phyloP scores from a whole-genome alignment of 2,888 invertebrate genomes.

The Nyleta sp. region DNA sequence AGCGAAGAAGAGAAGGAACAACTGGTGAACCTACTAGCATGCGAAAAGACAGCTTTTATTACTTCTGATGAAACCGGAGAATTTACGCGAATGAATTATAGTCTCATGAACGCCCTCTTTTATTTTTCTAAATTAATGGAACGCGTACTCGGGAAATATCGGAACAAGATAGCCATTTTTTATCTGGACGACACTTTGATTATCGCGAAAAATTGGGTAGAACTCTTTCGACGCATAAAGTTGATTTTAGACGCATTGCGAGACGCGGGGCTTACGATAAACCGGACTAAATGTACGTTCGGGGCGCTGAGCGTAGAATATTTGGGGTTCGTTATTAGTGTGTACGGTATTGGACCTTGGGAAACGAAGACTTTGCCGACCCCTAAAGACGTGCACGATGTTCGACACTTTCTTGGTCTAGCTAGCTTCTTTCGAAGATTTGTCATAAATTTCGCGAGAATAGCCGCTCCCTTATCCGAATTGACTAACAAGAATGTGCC shows the following conservation, averaged over 20 bases:
- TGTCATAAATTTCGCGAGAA: slow-evolving; percentile 19
- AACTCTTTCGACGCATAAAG: slow-evolving; percentile 65
- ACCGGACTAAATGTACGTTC: slow-evolving; percentile 71
- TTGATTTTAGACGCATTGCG: slow-evolving; percentile 65
- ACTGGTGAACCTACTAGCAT: slow-evolving; percentile 20
- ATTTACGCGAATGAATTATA: slow-evolving; percentile 71
- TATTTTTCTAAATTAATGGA: slow-evolving; percentile 70
- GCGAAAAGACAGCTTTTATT: slow-evolving; percentile 60
- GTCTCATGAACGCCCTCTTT: slow-evolving; percentile 70
- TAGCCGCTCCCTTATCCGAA: slow-evolving; percentile 6
- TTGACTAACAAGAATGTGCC: not conserved
- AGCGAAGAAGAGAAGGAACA: slow-evolving; percentile 1
- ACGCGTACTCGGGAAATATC: slow-evolving; percentile 62
- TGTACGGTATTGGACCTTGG: slow-evolving; percentile 36
- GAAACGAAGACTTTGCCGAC: not conserved
- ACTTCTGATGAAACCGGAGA: slow-evolving; percentile 69
- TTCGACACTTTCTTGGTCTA: slow-evolving; percentile 39
- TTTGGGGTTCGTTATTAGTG: slow-evolving; percentile 68
- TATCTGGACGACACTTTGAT: slow-evolving; percentile 48
- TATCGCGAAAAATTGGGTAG: slow-evolving; percentile 59
- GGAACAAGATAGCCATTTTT: slow-evolving; percentile 67
- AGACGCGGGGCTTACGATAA: slow-evolving; percentile 69
- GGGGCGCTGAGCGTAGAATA: slow-evolving; percentile 65
- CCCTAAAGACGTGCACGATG: slow-evolving; percentile 25
- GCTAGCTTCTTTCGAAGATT: slow-evolving; percentile 50